Conservation (phyloP, 2,113 vertebrate species). For the Enhydra lutris region DNA sequence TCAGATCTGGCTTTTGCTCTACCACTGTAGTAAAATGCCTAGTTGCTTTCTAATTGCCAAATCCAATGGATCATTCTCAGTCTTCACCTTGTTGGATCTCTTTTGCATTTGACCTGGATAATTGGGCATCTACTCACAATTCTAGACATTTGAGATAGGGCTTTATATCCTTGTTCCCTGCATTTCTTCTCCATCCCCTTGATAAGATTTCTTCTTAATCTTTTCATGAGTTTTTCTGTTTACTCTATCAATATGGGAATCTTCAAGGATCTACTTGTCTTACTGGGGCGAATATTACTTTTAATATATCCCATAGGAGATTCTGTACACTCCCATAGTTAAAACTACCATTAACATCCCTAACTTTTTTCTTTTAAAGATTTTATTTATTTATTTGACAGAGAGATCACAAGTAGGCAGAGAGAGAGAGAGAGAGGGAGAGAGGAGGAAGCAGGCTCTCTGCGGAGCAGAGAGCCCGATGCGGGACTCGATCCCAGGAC, state of each 20-base stretch:
- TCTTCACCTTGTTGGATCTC: neutral
- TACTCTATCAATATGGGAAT: neutral
- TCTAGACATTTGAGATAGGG: neutral
- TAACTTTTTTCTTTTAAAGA: no score
- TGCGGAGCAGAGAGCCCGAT: no score
- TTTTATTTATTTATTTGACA: no score
- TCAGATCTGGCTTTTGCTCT: neutral
- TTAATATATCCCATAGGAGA: neutral
- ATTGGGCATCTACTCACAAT: neutral
- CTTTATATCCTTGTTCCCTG: neutral
- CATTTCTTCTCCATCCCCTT: neutral
- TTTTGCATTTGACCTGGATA: neutral
- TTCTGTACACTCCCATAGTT: neutral
- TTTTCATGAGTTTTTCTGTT: neutral
- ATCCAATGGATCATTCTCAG: neutral
- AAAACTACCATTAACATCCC: neutral
- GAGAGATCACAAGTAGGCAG: no score
- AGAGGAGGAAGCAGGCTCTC: no score
- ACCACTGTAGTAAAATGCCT: neutral
- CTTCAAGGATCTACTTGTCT: neutral
- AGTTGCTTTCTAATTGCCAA: neutral
- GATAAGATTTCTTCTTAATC: neutral
- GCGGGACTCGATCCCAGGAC: no score
- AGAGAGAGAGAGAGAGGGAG: no score
- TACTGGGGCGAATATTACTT: neutral